These are phyloP conservation scores for Acheta domesticus DNA, from an alignment of 2,888 invertebrate genomes.

Conservation along the genomic window DNA sequence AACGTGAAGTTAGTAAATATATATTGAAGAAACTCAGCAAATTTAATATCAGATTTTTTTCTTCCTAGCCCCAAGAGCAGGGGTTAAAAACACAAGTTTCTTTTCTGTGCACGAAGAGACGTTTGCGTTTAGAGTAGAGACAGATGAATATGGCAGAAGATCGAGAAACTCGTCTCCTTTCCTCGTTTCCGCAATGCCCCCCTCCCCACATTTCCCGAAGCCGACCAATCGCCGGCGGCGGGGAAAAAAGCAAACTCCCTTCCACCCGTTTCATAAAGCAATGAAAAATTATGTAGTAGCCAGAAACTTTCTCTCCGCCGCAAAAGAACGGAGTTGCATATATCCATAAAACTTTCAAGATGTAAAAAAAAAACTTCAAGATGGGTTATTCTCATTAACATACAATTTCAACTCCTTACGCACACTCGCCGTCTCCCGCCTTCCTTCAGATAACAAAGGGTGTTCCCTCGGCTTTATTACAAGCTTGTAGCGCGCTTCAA, in stretches of 20 bases:
- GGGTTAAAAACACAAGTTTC: no score
- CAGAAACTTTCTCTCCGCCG: background rate
- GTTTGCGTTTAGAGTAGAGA: no score
- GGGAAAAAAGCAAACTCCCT: background rate
- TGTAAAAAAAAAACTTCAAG: constrained; percentile 30
- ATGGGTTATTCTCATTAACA: constrained; percentile 35
- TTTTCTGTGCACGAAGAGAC: no score
- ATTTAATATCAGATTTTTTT: no score
- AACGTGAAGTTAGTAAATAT: no score
- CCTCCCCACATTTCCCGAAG: no score
- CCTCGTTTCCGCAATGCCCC: no score
- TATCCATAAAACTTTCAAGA: constrained; percentile 30
- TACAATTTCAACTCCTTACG: constrained; percentile 27
- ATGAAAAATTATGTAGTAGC: background rate
- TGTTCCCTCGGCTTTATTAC: constrained; percentile 20
- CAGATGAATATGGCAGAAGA: no score
- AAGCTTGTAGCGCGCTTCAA: background rate
- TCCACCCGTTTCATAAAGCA: constrained; percentile 5
- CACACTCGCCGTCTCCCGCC: background rate
- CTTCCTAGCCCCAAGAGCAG: no score
- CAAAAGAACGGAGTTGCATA: constrained; percentile 19
- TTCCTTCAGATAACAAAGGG: background rate
- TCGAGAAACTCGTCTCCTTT: no score
- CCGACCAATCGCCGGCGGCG: no score
- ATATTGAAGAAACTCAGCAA: no score